phyloP scores from a whole-genome alignment of 2,797 vertebrate species.

The Centropyge bicolor region DNA sequence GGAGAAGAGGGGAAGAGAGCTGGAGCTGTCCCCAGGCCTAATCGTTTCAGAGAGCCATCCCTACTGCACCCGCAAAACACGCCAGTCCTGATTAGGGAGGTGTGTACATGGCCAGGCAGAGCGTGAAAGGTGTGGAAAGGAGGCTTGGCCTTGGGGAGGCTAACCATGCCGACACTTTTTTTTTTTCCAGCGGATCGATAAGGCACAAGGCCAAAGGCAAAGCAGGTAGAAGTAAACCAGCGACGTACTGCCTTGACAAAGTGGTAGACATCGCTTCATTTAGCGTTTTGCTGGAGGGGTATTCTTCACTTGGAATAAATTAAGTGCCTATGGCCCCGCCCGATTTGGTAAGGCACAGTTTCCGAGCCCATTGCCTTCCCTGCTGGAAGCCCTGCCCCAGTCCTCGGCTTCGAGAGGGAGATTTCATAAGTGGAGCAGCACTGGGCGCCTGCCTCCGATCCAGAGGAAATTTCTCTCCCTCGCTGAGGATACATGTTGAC shows the following conservation, averaged over 20 bases:
- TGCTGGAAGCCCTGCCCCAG: slow-evolving; percentile 28
- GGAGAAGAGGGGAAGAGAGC: slow-evolving; percentile 79
- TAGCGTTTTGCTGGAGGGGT: slow-evolving; percentile 47
- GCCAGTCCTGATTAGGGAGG: slow-evolving; percentile 82
- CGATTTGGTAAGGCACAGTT: slow-evolving; percentile 22
- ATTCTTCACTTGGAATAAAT: slow-evolving; percentile 56
- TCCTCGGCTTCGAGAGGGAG: slow-evolving; percentile 35
- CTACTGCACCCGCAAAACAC: slow-evolving; percentile 75
- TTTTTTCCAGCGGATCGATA: slow-evolving; percentile 74
- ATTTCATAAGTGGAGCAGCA: slow-evolving; percentile 46
- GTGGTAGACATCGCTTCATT: slow-evolving; percentile 65
- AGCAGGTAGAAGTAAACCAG: slow-evolving; percentile 58
- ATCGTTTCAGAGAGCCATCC: slow-evolving; percentile 83
- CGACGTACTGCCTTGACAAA: slow-evolving; percentile 59
- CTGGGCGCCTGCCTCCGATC: slow-evolving; percentile 31
- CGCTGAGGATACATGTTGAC: slow-evolving; percentile 50
- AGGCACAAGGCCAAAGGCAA: slow-evolving; percentile 71
- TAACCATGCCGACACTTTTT: slow-evolving; percentile 46
- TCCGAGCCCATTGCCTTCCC: slow-evolving; percentile 46
- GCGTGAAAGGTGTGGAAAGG: slow-evolving; percentile 72
- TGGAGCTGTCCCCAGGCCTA: slow-evolving; percentile 80
- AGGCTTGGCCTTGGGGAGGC: slow-evolving; percentile 58
- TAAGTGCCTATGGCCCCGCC: slow-evolving; percentile 30
- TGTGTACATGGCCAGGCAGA: slow-evolving; percentile 70
- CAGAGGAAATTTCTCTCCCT: slow-evolving; percentile 49